phyloP scores from a whole-genome alignment of 1,140 invertebrate genomes.

The Atta texana region DNA sequence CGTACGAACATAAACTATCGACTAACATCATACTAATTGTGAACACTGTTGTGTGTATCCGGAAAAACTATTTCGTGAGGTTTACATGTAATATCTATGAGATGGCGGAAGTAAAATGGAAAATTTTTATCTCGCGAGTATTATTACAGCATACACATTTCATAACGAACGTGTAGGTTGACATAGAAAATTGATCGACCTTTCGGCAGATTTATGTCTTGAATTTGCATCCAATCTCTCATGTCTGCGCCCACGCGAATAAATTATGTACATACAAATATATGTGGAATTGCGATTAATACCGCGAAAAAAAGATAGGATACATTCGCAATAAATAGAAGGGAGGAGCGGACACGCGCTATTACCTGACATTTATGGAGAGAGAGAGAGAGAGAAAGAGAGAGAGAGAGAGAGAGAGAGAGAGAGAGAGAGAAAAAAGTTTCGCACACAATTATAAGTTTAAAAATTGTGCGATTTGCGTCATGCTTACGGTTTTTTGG shows the following conservation, averaged over 20 bases:
- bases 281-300: constrained; percentile 36
- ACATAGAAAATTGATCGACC: constrained; percentile 63
- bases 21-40: constrained; percentile 6
- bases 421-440: not conserved
- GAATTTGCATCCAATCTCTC: constrained; percentile 59
- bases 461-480: not conserved
- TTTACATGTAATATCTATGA: constrained; percentile 12
- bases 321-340: constrained; percentile 13
- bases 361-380: constrained; percentile 14
- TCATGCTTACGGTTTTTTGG: not conserved
- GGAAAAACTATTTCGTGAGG: constrained; percentile 6
- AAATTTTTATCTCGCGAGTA: constrained; percentile 12
- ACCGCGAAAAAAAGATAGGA: not conserved
- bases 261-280: constrained; percentile 37
- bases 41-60: not conserved
- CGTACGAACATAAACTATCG: constrained; percentile 26
- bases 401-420: constrained; percentile 1
- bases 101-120: constrained; percentile 43
- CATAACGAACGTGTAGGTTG: constrained; percentile 54
- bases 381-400: constrained; percentile 6
- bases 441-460: constrained; percentile 16
- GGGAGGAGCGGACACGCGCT: not conserved
- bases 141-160: constrained; percentile 36
- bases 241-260: constrained; percentile 44
- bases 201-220: constrained; percentile 56